These are phyloP conservation scores for Paguma larvata DNA, from an alignment of 2,797 vertebrate species.

Conservation along the genomic window DNA sequence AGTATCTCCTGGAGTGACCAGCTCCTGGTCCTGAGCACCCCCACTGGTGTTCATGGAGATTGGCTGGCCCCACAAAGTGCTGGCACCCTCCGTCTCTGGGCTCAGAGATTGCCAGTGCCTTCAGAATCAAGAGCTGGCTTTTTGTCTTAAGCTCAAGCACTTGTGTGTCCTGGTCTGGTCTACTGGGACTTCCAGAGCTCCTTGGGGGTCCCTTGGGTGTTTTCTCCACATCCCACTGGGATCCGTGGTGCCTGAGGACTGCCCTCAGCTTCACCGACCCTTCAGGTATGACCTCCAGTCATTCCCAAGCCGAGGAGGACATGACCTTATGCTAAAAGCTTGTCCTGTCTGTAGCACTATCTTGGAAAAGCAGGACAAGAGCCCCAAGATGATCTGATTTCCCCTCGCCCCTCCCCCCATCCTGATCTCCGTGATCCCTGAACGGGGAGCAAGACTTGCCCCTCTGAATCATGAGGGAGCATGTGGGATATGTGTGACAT, in stretches of 20 bases:
- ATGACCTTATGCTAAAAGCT: background rate
- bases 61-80: background rate
- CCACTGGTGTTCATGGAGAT: background rate
- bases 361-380: background rate
- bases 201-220: background rate
- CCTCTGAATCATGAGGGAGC: no score
- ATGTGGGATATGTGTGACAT: no score
- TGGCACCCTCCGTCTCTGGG: background rate
- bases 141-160: background rate
- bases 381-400: background rate
- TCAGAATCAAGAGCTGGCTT: background rate
- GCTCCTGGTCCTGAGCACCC: background rate
- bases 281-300: background rate
- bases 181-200: background rate
- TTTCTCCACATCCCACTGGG: background rate
- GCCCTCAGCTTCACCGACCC: background rate
- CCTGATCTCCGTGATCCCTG: background rate
- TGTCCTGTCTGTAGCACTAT: background rate
- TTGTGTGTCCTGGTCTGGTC: background rate
- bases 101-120: background rate
- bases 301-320: background rate
- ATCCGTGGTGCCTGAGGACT: background rate
- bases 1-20: background rate
- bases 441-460: background rate
- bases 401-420: background rate